Evolutionary conservation across 2,113 vertebrate genomes (phyloP), one percentile per base, ranked within the genome.

Genomic region (Helogale parvula): DNA sequence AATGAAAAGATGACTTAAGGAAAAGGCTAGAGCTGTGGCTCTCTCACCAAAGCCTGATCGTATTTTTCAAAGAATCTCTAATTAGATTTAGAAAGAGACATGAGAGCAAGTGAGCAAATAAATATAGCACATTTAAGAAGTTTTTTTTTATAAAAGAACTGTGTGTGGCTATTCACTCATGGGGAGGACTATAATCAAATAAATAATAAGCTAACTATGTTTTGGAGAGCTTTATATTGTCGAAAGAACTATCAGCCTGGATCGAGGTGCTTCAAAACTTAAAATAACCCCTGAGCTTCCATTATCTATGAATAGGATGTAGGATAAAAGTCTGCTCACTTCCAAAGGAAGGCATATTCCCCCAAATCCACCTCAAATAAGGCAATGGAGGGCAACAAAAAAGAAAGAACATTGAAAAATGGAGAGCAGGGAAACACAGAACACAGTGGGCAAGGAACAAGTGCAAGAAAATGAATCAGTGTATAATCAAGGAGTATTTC

Each of bases 131-230:
- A 94, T 82, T 82, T 77, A 85, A 41, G 11, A 65, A 74, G 7
- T 27, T 95, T 92, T 38, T 38, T 86, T 79, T 60, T 71, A 21
- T 38, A 88, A 88, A 92, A 92, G 9, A 82, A 74, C 17, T 80
- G 1, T 38, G 7, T 86, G n/a, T 77, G 21, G 47, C 19, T 95
- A 69, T 96, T 52, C 60, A 31, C 12, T 65, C 65, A 71, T n/a
- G 29, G 57, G 90, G 60, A 35, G 71, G 74, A 95, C 60, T 54
- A 69, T n/a, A 68, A 84, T 96, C 31, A 84, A 74, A 93, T 71
- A 76, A 33, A 52, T 88, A 88, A 88, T 65, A 82, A 84, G 60
- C 14, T 71, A 92, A 50, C 35, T 65, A 15, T 29, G 63, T 79
- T 77, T 93, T 38, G 86, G n/a, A 95, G 65, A 87, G 25, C 3